These are phyloP conservation scores for Chloromyia formosa DNA, from an alignment of 2,888 invertebrate genomes.

Conservation along the genomic window DNA sequence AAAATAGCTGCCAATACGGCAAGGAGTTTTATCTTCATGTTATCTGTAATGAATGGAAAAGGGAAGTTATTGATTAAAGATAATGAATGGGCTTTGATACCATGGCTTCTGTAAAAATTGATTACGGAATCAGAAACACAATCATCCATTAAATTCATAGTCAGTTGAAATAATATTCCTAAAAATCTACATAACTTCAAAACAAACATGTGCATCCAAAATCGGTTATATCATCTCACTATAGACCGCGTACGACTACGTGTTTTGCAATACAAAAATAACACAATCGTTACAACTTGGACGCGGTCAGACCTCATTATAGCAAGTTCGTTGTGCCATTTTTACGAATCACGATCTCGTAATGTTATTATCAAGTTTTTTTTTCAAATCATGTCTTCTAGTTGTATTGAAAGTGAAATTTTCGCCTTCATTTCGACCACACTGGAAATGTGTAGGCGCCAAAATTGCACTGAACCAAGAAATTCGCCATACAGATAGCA, in stretches of 20 bases:
- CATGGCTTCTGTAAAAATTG: too few relatives aligned
- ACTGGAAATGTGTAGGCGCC: not conserved
- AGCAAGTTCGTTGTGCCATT: constrained; percentile 33
- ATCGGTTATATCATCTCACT: constrained; percentile 12
- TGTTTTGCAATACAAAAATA: not conserved
- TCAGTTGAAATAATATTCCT: not conserved
- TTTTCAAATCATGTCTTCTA: not conserved
- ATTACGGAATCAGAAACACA: not conserved
- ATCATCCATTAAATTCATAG: not conserved
- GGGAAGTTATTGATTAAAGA: not conserved
- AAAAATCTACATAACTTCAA: too few relatives aligned
- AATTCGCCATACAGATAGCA: too few relatives aligned
- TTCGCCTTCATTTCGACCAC: not conserved
- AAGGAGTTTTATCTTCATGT: constrained; percentile 44
- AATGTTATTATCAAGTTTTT: constrained; percentile 17
- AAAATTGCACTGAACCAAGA: constrained; percentile 22
- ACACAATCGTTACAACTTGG: not conserved
- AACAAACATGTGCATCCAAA: constrained; percentile 5
- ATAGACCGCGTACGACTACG: not conserved
- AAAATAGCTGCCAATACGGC: constrained; percentile 42
- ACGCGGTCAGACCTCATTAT: constrained; percentile 14
- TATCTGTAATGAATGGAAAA: constrained; percentile 39
- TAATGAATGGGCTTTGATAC: not conserved
- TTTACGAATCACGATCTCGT: constrained; percentile 1
- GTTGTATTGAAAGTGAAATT: constrained; percentile 33